Evolutionary conservation across 2,113 vertebrate genomes (phyloP).

Genomic region (Mellivora capensis): DNA sequence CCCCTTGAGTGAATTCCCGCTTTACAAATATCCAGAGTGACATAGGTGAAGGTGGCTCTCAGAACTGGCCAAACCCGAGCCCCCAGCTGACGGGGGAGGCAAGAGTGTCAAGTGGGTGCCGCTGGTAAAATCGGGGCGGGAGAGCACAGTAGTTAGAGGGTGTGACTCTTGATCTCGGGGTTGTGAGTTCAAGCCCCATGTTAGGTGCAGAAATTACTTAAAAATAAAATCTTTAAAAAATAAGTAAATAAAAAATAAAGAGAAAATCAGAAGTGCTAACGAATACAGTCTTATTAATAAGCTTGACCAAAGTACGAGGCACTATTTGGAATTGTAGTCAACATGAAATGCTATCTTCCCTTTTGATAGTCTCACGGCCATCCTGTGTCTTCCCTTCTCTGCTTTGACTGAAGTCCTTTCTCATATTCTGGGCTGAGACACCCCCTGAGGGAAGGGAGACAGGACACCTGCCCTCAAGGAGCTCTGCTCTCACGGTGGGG

Average conservation of each 20-base stretch:
- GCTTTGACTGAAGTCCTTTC: neutral
- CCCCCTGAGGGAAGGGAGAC: neutral
- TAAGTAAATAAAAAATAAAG: neutral
- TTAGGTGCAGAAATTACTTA: neutral
- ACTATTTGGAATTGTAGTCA: neutral
- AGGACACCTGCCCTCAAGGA: rapidly evolving
- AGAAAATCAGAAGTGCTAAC: neutral
- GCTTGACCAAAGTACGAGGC: neutral
- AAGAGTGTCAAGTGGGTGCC: neutral
- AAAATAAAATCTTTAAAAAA: neutral
- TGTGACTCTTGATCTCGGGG: neutral
- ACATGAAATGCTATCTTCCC: neutral
- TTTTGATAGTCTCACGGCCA: neutral
- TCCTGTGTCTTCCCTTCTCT: neutral
- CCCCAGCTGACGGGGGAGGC: too few species aligned
- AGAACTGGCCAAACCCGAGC: neutral
- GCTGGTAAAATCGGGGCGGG: neutral
- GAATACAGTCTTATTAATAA: neutral
- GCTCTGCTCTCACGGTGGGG: neutral
- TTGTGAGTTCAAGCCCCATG: neutral
- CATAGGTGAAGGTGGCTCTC: neutral
- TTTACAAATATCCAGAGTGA: neutral
- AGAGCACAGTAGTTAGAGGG: neutral
- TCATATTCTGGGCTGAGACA: neutral
- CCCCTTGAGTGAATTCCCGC: neutral